Conservation (phyloP, 2,797 vertebrate species). For the Chloroceryle amazona region DNA sequence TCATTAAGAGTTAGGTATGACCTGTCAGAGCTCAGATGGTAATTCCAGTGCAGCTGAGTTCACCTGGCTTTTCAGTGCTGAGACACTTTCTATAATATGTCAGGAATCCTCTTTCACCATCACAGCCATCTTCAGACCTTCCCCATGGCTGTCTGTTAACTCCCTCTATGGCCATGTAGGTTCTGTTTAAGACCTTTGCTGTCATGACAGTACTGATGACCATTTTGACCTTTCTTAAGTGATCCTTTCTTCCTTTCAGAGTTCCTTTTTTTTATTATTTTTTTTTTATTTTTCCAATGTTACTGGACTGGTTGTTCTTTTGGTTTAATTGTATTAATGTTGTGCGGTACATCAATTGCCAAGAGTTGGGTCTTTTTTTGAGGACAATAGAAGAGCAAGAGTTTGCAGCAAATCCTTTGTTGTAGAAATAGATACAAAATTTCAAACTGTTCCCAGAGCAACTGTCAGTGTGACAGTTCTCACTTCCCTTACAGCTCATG, state of each 20-base stretch:
- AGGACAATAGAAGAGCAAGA: not conserved
- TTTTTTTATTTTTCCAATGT: not conserved
- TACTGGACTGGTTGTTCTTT: not conserved
- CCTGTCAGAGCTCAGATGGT: not conserved
- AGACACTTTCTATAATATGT: not conserved
- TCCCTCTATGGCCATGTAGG: not conserved
- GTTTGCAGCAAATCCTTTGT: not conserved
- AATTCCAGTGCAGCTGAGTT: not conserved
- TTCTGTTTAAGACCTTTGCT: not conserved
- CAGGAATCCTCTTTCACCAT: not conserved
- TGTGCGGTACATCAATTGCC: not conserved
- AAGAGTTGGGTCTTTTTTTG: not conserved
- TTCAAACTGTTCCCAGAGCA: not conserved
- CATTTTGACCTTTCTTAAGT: not conserved
- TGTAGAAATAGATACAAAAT: not conserved
- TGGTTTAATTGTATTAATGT: slow-evolving; percentile 7
- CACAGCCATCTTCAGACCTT: not conserved
- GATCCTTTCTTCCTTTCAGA: not conserved
- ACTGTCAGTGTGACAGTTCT: not conserved
- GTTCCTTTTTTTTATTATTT: not conserved
- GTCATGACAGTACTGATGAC: not conserved
- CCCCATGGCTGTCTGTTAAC: not conserved
- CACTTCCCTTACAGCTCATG: not conserved
- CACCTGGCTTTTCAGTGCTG: not conserved
- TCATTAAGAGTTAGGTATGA: not conserved